Conservation (phyloP, 1,140 invertebrate genomes). For the Bacillus rossius region DNA sequence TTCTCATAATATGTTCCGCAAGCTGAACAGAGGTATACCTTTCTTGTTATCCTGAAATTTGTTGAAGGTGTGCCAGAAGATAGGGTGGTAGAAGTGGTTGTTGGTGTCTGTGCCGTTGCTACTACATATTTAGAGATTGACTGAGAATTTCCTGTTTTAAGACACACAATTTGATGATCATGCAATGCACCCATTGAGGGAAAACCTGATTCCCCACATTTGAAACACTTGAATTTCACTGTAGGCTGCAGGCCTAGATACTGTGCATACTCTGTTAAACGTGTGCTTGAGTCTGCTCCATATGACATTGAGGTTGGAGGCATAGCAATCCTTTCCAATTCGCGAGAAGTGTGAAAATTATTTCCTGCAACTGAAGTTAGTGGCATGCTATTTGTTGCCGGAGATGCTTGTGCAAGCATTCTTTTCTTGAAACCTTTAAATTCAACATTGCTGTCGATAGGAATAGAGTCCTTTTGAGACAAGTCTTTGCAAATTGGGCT, state of each 20-base stretch:
- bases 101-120: constrained; percentile 30
- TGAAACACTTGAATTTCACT: constrained; percentile 59
- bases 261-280: constrained; percentile 54
- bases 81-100: constrained; percentile 26
- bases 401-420: constrained; percentile 7
- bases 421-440: constrained; percentile 22
- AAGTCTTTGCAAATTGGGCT: constrained; percentile 1
- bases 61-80: constrained; percentile 29
- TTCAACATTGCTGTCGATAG: constrained; percentile 6
- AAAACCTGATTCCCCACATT: constrained; percentile 53
- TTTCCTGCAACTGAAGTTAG: no score
- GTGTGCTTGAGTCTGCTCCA: constrained; percentile 3
- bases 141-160: constrained; percentile 19
- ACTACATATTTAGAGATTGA: neutral
- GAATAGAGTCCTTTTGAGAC: neutral
- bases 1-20: constrained; percentile 76
- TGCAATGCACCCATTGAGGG: constrained; percentile 51
- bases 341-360: no score
- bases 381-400: neutral
- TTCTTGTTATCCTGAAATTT: constrained; percentile 59
- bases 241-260: constrained; percentile 63
- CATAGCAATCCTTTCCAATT: no score
- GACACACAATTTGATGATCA: constrained; percentile 54
- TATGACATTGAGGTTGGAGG: constrained; percentile 23
- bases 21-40: constrained; percentile 69